These are phyloP conservation scores for Phataginus tricuspis DNA, from an alignment of 2,797 vertebrate species.

Conservation along the genomic window DNA sequence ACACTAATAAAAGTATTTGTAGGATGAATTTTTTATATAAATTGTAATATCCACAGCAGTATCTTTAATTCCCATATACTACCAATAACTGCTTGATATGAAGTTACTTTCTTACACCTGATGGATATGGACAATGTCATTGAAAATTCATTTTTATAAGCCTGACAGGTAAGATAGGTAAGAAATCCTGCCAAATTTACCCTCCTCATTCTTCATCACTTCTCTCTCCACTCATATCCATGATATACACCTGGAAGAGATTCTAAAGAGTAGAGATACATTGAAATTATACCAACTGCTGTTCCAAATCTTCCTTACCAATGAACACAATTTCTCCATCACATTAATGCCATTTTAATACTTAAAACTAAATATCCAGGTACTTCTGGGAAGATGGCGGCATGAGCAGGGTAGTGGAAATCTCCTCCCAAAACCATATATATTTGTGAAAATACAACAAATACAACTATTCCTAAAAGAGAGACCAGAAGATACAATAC, in stretches of 20 bases:
- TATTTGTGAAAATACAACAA: no score
- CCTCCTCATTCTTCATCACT: background rate
- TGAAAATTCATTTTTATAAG: constrained; percentile 36
- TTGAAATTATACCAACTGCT: background rate
- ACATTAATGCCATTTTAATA: background rate
- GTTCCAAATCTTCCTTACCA: background rate
- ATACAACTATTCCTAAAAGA: no score
- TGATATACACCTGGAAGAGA: background rate
- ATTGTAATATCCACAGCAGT: background rate
- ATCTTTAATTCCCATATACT: background rate
- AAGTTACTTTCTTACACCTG: background rate
- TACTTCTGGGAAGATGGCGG: no score
- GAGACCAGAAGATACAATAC: no score
- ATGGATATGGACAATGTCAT: background rate
- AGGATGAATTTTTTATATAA: background rate
- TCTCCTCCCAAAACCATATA: no score
- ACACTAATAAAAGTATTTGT: background rate
- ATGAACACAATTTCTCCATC: background rate
- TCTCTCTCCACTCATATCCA: background rate
- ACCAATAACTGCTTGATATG: background rate
- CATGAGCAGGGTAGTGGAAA: no score
- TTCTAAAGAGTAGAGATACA: background rate
- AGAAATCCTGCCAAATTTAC: background rate
- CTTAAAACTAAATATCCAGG: background rate
- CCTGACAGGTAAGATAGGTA: background rate